Evolutionary conservation across 2,888 invertebrate genomes (phyloP), one percentile per base, ranked within the genome.

Genomic region (Pelosia muscerda): DNA sequence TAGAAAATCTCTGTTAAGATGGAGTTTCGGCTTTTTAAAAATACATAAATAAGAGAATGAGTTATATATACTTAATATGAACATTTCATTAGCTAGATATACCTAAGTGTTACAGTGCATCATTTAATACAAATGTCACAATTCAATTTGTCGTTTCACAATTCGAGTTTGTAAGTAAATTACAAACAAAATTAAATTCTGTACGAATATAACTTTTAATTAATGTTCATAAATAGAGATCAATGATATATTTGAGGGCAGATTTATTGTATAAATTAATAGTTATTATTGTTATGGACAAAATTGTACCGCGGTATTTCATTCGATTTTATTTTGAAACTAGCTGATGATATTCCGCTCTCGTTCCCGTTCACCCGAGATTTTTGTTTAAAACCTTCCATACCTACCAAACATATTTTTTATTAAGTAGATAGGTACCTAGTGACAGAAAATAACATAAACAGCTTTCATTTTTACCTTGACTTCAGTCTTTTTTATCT

Each of bases 251-350:
- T 55, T 55, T 66, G 60, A 26, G 54, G 23, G 28, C n/a, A 38
- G 49, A 66, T 61, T 66, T 22, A 66, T 42, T 66, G 60, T 55
- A 60, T 66, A 25, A 60, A 42, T 42, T 42, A 42, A 42, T 42
- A 42, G 6, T 19, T 19, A 42, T 19, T 42, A 42, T 42, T 42
- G 19, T 42, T 19, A 1, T 34, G 11, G 34, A 34, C 2, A 28
- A 19, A 5, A 42, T 42, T 42, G 5, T 19, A 11, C 19, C 19
- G 42, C 5, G 38, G 15, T 38, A 15, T 15, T 3, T 4, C 15
- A 38, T 28, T 28, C 6, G 28, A n/a, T n/a, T n/a, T n/a, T n/a
- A n/a, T n/a, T n/a, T n/a, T n/a, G n/a, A n/a, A n/a, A n/a, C n/a
- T n/a, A n/a, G n/a, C n/a, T n/a, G n/a, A n/a, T n/a, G n/a, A n/a